phyloP scores from a whole-genome alignment of 2,113 vertebrate species.

The Aegotheles bennettii region DNA sequence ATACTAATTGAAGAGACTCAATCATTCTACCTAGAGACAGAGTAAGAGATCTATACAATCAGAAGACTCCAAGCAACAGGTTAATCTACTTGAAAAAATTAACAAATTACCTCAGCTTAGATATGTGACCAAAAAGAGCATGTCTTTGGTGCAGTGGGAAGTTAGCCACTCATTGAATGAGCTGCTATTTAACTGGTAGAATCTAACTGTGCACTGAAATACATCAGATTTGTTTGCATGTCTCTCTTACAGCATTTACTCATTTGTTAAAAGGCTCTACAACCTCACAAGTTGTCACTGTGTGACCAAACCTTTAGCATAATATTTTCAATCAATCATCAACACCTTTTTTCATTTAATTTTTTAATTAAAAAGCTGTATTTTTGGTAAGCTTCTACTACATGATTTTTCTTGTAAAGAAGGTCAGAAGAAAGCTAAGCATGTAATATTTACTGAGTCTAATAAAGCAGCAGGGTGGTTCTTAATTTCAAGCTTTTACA shows the following conservation, averaged over 20 bases:
- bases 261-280: background rate
- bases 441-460: background rate
- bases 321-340: background rate
- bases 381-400: background rate
- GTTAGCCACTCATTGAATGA: background rate
- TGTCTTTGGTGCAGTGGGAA: background rate
- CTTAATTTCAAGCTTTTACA: background rate
- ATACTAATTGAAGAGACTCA: background rate
- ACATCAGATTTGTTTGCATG: accelerated
- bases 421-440: background rate
- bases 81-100: background rate
- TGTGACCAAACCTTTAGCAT: background rate
- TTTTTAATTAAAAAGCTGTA: no score
- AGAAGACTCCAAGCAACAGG: background rate
- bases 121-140: background rate
- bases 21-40: background rate
- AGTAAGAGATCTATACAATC: background rate
- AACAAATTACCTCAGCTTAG: background rate
- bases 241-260: background rate
- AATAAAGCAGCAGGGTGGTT: background rate
- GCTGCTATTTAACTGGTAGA: background rate
- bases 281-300: background rate
- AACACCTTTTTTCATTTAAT: no score
- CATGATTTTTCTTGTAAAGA: background rate
- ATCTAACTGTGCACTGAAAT: background rate